Percentiles rank a stretch among this genome's conserved stretches.
These are phyloP conservation scores for Eidolon helvum DNA, from an alignment of 2,113 vertebrate genomes.

Conservation along the genomic window DNA sequence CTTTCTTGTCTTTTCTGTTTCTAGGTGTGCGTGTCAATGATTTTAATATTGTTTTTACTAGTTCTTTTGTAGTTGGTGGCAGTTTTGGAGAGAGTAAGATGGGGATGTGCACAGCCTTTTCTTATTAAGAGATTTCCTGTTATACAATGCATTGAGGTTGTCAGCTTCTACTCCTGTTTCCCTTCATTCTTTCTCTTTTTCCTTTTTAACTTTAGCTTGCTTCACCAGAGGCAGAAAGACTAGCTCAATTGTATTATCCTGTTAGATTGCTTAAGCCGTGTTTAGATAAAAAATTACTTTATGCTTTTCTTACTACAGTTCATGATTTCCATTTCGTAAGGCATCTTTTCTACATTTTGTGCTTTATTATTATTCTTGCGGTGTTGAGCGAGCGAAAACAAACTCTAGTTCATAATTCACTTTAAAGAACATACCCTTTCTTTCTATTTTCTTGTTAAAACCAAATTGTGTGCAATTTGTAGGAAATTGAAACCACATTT, in stretches of 20 bases:
- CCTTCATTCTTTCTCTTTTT: neutral
- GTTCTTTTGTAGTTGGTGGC: neutral
- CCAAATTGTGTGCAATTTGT: constrained; percentile 87
- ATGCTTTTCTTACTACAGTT: constrained; percentile 57
- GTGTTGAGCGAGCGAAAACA: constrained; percentile 77
- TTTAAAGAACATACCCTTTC: constrained; percentile 79
- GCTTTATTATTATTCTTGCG: constrained; percentile 76
- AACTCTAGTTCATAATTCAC: constrained; percentile 79
- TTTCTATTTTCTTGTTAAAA: constrained; percentile 86
- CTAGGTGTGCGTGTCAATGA: constrained; percentile 35
- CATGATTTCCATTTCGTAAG: constrained; percentile 54
- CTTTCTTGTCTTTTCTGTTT: constrained; percentile 43
- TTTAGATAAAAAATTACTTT: constrained; percentile 72
- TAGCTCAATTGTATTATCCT: constrained; percentile 57
- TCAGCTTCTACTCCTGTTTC: neutral
- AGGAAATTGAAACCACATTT: constrained; percentile 89
- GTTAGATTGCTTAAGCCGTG: constrained; percentile 69
- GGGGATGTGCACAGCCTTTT: constrained; percentile 46
- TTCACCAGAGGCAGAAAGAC: constrained; percentile 59
- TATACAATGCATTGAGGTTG: neutral
- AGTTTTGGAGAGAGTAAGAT: constrained; percentile 3
- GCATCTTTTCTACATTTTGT: constrained; percentile 78
- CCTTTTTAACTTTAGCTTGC: constrained; percentile 40
- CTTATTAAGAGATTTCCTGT: constrained; percentile 71
- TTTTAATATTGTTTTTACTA: constrained; percentile 39